phyloP scores from a whole-genome alignment of 2,797 vertebrate species.

The Agapornis canus region DNA sequence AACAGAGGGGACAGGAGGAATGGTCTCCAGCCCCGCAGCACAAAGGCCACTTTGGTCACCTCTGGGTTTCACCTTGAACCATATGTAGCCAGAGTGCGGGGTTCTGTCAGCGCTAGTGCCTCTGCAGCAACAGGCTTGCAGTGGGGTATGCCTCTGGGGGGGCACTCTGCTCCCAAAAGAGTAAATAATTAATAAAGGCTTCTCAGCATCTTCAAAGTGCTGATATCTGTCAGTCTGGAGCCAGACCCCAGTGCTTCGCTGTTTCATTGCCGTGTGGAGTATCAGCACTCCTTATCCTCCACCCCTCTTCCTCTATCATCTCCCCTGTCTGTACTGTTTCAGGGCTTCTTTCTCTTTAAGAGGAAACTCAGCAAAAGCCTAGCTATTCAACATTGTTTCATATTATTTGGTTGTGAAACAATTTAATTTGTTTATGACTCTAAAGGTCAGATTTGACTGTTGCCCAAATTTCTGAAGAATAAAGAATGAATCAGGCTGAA shows the following conservation, averaged over 20 bases:
- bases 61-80: constrained; percentile 48
- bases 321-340: not conserved
- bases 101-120: not conserved
- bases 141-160: not conserved
- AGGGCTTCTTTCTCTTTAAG: constrained; percentile 58
- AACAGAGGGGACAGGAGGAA: not conserved
- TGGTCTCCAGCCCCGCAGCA: not conserved
- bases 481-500: constrained; percentile 36
- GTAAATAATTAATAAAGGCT: not conserved
- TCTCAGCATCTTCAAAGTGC: not conserved
- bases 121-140: constrained; percentile 30
- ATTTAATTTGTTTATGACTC: constrained; percentile 61
- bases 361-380: not conserved
- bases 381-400: constrained; percentile 54
- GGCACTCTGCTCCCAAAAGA: constrained; percentile 22
- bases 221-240: not conserved
- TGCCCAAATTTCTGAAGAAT: constrained; percentile 56
- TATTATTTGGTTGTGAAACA: constrained; percentile 57
- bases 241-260: not conserved
- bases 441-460: constrained; percentile 58
- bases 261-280: fast-evolving
- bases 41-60: not conserved
- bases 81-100: not conserved
- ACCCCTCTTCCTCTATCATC: not conserved
- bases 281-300: not conserved